A percentile compares a stretch with the other conserved stretches of the same genome.
These are phyloP conservation scores for Diaprepes abbreviatus DNA, from an alignment of 2,888 invertebrate genomes.

Conservation along the genomic window DNA sequence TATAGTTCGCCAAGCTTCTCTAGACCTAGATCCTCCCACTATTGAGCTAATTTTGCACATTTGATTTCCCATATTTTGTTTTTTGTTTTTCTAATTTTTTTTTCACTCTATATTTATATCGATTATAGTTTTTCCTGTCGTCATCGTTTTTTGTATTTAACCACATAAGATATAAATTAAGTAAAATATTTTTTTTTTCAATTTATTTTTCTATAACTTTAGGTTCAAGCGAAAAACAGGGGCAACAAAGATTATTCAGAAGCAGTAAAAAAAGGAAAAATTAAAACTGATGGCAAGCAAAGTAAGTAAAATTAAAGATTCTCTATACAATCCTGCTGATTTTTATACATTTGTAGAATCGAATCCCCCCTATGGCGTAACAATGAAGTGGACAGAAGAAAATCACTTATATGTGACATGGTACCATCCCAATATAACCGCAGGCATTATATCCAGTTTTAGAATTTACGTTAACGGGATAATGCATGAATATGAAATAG, in stretches of 20 bases:
- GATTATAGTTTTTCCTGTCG: too few species aligned
- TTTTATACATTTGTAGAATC: constrained; percentile 55
- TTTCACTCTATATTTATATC: too few species aligned
- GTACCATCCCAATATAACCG: constrained; percentile 58
- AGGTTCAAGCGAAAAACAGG: neutral
- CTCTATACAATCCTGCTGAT: neutral
- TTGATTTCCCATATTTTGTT: too few species aligned
- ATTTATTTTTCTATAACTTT: too few species aligned
- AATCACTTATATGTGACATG: constrained; percentile 56
- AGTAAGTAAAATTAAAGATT: constrained; percentile 1
- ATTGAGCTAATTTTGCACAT: too few species aligned
- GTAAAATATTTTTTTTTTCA: too few species aligned
- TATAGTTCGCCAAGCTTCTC: too few species aligned
- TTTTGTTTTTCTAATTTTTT: too few species aligned
- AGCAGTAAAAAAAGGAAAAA: neutral
- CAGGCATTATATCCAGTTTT: constrained; percentile 51
- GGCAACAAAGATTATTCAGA: neutral
- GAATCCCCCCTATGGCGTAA: constrained; percentile 52
- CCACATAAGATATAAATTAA: too few species aligned
- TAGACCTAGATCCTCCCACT: too few species aligned
- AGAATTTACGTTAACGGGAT: constrained; percentile 9
- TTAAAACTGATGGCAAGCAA: neutral
- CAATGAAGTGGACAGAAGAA: constrained; percentile 53
- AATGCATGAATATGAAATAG: constrained; percentile 11
- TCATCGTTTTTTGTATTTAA: too few species aligned